Conservation (phyloP, 2,797 vertebrate species). For the Danionella dracula region DNA sequence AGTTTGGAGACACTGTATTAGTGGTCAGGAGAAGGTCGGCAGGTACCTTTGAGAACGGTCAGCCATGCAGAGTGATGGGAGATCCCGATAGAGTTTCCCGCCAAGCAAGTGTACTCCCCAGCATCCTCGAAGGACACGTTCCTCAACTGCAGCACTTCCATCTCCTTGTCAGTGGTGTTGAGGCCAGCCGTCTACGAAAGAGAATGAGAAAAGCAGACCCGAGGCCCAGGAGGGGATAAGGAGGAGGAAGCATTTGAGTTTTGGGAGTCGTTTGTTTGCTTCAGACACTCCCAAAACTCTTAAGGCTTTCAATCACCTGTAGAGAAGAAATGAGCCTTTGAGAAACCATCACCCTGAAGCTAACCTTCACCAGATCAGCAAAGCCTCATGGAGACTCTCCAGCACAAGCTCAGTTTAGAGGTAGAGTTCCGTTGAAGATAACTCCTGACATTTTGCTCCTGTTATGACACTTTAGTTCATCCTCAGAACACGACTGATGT, state of each 20-base stretch:
- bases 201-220: constrained; percentile 74
- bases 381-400: constrained; percentile 48
- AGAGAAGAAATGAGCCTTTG: constrained; percentile 29
- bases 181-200: constrained; percentile 90
- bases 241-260: constrained; percentile 28
- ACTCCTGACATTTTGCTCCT: too few relatives aligned
- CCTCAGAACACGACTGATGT: too few relatives aligned
- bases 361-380: constrained; percentile 61
- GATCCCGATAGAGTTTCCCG: constrained; percentile 99
- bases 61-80: constrained; percentile 99
- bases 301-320: constrained; percentile 10
- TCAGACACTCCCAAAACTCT: constrained; percentile 6
- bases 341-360: constrained; percentile 11
- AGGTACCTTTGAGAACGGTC: constrained; percentile 99
- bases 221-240: constrained; percentile 63
- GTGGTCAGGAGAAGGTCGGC: constrained; percentile 43
- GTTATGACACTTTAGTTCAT: too few relatives aligned
- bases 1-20: neutral
- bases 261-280: neutral
- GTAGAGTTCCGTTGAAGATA: too few relatives aligned
- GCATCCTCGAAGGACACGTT: constrained; percentile 99
- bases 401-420: neutral
- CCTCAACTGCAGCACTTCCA: constrained; percentile 98
- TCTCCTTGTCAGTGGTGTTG: constrained; percentile 99
- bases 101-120: constrained; percentile 99